These are phyloP conservation scores for Rhynchopsitta pachyrhyncha DNA, from an alignment of 2,113 vertebrate species.

Conservation along the genomic window DNA sequence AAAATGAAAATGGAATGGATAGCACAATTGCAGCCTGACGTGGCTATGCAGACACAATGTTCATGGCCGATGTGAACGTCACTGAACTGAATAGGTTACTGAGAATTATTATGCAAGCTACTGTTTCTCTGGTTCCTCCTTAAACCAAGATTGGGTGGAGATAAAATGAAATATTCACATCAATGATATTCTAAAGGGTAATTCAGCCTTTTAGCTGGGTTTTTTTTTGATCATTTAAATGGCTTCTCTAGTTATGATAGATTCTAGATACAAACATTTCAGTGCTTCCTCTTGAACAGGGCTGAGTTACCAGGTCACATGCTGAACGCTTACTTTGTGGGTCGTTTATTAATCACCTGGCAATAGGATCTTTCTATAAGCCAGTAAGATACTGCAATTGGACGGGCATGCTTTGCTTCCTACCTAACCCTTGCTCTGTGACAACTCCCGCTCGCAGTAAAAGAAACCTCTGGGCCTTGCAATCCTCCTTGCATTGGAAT, in stretches of 20 bases:
- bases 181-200: background rate
- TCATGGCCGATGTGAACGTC: background rate
- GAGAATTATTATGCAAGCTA: background rate
- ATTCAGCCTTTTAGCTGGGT: background rate
- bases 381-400: background rate
- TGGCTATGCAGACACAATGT: background rate
- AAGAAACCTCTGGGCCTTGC: background rate
- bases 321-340: slow-evolving; percentile 34
- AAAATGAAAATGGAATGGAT: background rate
- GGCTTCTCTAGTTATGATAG: background rate
- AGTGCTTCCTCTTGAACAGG: background rate
- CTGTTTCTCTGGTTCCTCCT: background rate
- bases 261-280: background rate
- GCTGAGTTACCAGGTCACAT: background rate
- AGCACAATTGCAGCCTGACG: background rate
- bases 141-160: background rate
- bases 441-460: background rate
- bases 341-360: background rate
- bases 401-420: slow-evolving; percentile 31
- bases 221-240: background rate
- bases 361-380: background rate
- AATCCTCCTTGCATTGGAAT: background rate
- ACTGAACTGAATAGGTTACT: background rate
- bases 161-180: background rate
- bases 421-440: background rate